phyloP scores from a whole-genome alignment of 2,888 invertebrate genomes.

The Metalampra italica region DNA sequence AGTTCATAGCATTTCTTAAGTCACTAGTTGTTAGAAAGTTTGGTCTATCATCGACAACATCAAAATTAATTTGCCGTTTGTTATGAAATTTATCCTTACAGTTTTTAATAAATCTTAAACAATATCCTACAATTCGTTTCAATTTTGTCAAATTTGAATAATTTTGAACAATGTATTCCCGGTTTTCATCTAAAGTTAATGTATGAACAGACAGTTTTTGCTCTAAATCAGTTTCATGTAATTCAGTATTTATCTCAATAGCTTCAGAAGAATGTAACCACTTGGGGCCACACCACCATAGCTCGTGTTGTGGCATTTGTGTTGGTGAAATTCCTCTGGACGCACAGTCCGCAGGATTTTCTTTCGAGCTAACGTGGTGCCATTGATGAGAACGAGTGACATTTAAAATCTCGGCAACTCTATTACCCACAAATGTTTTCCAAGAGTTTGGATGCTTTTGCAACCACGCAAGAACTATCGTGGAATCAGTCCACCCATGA shows the following conservation, averaged over 20 bases:
- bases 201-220: background rate
- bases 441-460: constrained; percentile 4
- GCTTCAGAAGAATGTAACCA: background rate
- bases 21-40: constrained; percentile 1
- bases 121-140: constrained; percentile 6
- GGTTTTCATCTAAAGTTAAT: background rate
- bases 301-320: background rate
- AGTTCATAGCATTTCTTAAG: background rate
- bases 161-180: constrained; percentile 1
- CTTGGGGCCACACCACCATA: constrained; percentile 18
- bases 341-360: background rate
- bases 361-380: constrained; percentile 2
- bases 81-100: background rate
- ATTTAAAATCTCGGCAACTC: constrained; percentile 6
- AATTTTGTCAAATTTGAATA: constrained; percentile 8
- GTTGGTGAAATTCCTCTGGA: constrained; percentile 6
- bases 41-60: no score
- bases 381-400: constrained; percentile 2
- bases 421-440: constrained; percentile 1
- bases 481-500: constrained; percentile 22
- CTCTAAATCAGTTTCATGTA: constrained; percentile 3
- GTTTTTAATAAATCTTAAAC: constrained; percentile 6
- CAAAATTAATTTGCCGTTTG: no score
- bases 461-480: constrained; percentile 1
- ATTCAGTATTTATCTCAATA: background rate